Percentiles rank a stretch among this genome's conserved stretches.
Conservation (phyloP, 2,888 invertebrate genomes). For the Melieria crassipennis region DNA sequence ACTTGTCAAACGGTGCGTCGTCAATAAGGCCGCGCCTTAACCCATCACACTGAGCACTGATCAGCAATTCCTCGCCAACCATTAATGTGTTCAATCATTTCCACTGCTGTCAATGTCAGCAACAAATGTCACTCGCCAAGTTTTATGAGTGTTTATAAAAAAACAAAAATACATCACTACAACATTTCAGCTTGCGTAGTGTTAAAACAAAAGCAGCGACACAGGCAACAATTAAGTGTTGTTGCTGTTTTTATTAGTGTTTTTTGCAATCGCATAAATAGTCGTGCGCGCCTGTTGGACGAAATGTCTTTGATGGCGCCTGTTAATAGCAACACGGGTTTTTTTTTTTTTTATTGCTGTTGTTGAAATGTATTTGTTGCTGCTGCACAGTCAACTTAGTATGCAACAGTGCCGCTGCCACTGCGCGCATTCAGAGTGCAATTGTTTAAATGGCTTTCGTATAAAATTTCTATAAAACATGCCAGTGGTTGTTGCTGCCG, state of each 20-base stretch:
- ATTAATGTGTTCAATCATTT: conserved; percentile 53
- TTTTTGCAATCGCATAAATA: conserved; percentile 31
- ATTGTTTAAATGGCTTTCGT: conserved; percentile 40
- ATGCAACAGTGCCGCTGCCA: conserved; percentile 51
- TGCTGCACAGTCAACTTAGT: conserved; percentile 45
- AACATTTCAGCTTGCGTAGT: conserved; percentile 18
- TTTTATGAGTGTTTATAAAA: not conserved
- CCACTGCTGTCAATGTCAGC: conserved; percentile 54
- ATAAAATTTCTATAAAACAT: conserved; percentile 36
- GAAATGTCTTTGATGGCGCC: conserved; percentile 37
- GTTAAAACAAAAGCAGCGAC: conserved; percentile 20
- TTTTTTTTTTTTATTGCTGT: not conserved
- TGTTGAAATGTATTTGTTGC: conserved; percentile 12
- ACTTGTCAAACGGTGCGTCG: conserved; percentile 20
- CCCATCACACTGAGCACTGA: conserved; percentile 31
- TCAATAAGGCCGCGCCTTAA: conserved; percentile 29
- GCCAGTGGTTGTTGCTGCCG: not conserved
- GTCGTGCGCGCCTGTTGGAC: not conserved
- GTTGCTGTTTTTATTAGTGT: conserved; percentile 11
- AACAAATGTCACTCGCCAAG: conserved; percentile 43
- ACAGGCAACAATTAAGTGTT: conserved; percentile 20
- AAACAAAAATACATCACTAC: conserved; percentile 1
- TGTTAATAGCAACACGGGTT: conserved; percentile 6
- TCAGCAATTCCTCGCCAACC: conserved; percentile 51
- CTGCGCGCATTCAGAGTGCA: conserved; percentile 42